Evolutionary conservation across 2,113 vertebrate genomes (phyloP).

Genomic region (Indicator maculatus): DNA sequence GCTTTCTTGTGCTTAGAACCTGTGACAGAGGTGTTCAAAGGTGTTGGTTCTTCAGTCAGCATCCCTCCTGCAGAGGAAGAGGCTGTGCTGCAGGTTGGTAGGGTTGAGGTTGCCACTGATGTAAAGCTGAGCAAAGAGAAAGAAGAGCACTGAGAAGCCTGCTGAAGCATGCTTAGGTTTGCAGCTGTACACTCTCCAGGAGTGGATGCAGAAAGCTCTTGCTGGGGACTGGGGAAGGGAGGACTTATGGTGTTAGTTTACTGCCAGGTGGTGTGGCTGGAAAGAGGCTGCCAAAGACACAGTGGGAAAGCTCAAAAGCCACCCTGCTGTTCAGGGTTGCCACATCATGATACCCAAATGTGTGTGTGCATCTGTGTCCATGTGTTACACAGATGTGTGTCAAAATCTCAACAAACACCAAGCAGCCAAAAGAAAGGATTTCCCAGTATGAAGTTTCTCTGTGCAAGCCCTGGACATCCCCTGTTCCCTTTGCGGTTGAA

Average conservation of each 20-base stretch:
- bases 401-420: conserved; percentile 21
- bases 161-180: background rate
- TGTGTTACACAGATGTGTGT: background rate
- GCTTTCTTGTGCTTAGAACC: background rate
- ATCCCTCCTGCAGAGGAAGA: background rate
- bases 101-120: background rate
- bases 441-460: background rate
- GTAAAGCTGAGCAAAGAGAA: background rate
- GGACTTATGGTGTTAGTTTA: background rate
- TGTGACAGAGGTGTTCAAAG: background rate
- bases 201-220: background rate
- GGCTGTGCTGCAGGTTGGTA: background rate
- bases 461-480: background rate
- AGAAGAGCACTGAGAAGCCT: background rate
- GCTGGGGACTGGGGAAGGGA: fast-evolving
- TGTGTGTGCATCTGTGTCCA: background rate
- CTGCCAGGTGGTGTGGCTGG: background rate
- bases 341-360: fast-evolving
- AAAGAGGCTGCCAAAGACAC: background rate
- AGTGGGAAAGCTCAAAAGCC: background rate
- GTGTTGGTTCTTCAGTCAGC: background rate
- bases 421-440: background rate
- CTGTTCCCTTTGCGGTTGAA: background rate
- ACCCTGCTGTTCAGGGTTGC: background rate
- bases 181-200: background rate